Evolutionary conservation across 2,797 vertebrate species (phyloP).

Genomic region (Sardinella longiceps): DNA sequence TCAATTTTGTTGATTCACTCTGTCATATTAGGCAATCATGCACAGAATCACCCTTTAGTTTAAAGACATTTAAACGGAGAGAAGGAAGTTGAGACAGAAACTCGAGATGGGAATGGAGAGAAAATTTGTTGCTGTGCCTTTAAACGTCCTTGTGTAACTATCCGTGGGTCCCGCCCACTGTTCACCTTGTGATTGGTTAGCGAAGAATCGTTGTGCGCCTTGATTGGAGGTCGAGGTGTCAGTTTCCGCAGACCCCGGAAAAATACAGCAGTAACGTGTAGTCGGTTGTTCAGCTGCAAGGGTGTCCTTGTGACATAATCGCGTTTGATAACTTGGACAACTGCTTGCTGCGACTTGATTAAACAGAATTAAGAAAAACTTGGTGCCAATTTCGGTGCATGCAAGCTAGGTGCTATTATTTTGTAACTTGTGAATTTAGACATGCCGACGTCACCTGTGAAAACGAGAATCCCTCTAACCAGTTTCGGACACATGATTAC

Average conservation of each 20-base stretch:
- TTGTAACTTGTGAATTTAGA: constrained; percentile 33
- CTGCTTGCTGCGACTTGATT: background rate
- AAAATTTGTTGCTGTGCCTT: background rate
- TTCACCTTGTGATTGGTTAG: background rate
- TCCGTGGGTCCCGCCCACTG: background rate
- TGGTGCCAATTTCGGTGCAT: background rate
- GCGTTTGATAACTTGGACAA: background rate
- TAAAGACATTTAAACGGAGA: no score
- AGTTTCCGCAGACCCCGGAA: background rate
- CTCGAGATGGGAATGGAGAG: no score
- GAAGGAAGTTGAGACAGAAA: no score
- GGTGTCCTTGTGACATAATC: background rate
- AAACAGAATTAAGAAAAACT: background rate
- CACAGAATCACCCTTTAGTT: no score
- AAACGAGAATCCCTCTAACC: constrained; percentile 67
- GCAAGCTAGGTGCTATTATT: no score
- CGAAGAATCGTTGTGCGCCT: background rate
- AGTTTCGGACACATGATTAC: constrained; percentile 71
- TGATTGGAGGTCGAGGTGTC: background rate
- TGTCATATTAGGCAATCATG: no score
- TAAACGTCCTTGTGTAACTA: constrained; percentile 4
- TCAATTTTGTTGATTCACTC: no score
- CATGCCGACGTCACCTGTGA: constrained; percentile 70
- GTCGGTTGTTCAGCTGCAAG: background rate
- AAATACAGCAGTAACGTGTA: background rate